Conservation (phyloP, 2,888 invertebrate genomes). For the Sialis fuliginosa region DNA sequence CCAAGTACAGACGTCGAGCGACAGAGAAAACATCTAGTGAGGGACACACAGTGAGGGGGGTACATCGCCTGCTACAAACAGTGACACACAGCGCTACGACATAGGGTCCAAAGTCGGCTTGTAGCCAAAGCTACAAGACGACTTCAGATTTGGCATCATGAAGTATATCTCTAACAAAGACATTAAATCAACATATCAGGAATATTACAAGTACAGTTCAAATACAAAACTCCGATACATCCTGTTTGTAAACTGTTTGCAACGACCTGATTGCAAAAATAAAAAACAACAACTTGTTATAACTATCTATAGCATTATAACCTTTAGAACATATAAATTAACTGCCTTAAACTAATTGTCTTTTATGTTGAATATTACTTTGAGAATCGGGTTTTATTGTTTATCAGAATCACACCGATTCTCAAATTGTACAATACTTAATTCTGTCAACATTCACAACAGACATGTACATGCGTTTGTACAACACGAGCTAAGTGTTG, state of each 20-base stretch:
- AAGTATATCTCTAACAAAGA: neutral
- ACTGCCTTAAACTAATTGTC: neutral
- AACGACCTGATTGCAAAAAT: neutral
- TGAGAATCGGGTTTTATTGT: no score
- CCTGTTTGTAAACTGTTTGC: neutral
- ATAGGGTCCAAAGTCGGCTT: neutral
- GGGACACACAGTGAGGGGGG: neutral
- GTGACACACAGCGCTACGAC: neutral
- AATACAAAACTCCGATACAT: neutral
- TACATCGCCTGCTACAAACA: neutral
- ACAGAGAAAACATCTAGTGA: neutral
- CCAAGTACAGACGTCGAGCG: neutral
- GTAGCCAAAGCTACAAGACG: neutral
- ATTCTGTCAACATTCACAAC: no score
- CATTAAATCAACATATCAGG: neutral
- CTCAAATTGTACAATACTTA: no score
- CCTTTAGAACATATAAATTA: neutral
- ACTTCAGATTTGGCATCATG: conserved; percentile 2
- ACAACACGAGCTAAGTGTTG: no score
- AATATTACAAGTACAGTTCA: neutral
- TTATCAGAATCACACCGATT: no score
- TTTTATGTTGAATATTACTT: neutral
- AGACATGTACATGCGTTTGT: no score
- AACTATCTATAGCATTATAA: neutral
- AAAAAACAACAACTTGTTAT: neutral